A percentile compares a stretch with the other conserved stretches of the same genome.
Evolutionary conservation across 2,888 invertebrate species (phyloP).

Genomic region (Sarcophaga carnaria): DNA sequence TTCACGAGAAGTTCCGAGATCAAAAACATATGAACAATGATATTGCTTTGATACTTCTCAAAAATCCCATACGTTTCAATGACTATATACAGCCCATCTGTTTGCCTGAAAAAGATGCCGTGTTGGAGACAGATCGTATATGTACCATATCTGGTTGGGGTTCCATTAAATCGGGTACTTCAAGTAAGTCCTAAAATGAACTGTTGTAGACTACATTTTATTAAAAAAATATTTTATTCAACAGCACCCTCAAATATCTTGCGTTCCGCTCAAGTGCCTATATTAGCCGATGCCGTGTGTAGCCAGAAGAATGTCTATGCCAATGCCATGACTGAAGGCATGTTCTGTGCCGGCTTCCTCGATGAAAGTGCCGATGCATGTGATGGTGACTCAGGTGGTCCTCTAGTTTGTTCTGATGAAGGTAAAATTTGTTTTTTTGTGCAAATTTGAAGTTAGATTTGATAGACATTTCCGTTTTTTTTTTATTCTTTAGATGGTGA

Average conservation of each 20-base stretch:
- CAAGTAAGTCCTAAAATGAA: slow-evolving; percentile 82
- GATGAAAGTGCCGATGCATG: slow-evolving; percentile 90
- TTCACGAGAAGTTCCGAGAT: slow-evolving; percentile 86
- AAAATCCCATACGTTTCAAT: slow-evolving; percentile 85
- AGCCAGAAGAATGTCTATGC: slow-evolving; percentile 87
- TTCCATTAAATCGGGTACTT: slow-evolving; percentile 84
- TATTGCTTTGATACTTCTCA: slow-evolving; percentile 87
- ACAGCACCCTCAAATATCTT: slow-evolving; percentile 86
- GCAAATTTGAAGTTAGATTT: not conserved
- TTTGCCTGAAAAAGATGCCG: slow-evolving; percentile 84
- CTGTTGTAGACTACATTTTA: too few relatives aligned
- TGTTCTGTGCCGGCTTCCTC: slow-evolving; percentile 91
- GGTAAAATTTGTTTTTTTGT: slow-evolving; percentile 80
- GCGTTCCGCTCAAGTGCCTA: slow-evolving; percentile 87
- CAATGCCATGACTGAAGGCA: slow-evolving; percentile 85
- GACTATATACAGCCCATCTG: slow-evolving; percentile 89
- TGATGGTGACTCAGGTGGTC: slow-evolving; percentile 93
- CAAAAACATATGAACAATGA: slow-evolving; percentile 88
- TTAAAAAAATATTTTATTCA: not conserved
- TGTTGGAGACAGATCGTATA: slow-evolving; percentile 84
- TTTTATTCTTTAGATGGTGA: slow-evolving; percentile 83
- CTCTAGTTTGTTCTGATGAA: slow-evolving; percentile 87
- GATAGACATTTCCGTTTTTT: not conserved
- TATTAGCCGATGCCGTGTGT: slow-evolving; percentile 86
- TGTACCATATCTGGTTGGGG: slow-evolving; percentile 94